Evolutionary conservation across 2,888 invertebrate species (phyloP).

Genomic region (Stomorhina lunata): DNA sequence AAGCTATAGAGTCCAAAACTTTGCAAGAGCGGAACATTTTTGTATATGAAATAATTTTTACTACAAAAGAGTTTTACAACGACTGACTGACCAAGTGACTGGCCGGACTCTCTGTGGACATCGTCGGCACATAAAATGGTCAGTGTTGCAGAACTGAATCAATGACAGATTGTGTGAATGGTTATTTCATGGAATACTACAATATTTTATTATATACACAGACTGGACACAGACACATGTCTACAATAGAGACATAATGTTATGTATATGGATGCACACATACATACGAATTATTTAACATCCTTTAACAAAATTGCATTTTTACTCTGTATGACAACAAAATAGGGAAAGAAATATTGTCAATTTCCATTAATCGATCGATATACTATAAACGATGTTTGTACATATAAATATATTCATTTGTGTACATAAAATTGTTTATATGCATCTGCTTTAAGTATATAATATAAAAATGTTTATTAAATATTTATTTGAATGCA

Average conservation of each 20-base stretch:
- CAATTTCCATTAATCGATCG: constrained; percentile 54
- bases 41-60: not conserved
- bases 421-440: not conserved
- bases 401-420: not conserved
- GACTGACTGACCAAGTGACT: not conserved
- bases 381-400: constrained; percentile 21
- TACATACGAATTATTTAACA: not conserved
- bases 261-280: not conserved
- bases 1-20: not conserved
- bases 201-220: not conserved
- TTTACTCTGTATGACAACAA: not conserved
- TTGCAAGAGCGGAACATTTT: not conserved
- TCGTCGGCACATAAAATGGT: too few species aligned
- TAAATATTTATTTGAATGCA: too few species aligned
- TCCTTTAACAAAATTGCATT: constrained; percentile 26
- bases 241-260: not conserved
- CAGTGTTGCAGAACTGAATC: constrained; percentile 37
- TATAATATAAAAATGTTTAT: too few species aligned
- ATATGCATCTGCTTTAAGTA: too few species aligned
- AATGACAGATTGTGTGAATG: constrained; percentile 39
- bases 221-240: not conserved
- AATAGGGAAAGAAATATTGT: constrained; percentile 11
- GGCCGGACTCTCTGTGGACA: not conserved
- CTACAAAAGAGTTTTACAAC: not conserved
- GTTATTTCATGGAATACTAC: constrained; percentile 36